Evolutionary conservation across 2,888 invertebrate genomes (phyloP).

Genomic region (Watsonalla cultraria): DNA sequence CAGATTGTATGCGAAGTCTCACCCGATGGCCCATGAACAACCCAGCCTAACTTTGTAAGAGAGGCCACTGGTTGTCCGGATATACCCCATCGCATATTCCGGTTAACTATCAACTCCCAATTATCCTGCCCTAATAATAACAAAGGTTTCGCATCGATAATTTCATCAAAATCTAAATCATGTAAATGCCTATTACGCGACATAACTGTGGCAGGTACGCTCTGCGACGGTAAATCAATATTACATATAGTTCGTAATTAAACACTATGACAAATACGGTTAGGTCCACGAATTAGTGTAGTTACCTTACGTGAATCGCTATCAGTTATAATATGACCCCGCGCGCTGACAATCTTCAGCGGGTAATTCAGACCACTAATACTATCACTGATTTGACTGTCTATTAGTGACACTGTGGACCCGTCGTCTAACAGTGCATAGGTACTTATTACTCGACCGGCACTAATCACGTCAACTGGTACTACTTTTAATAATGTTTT

Average conservation of each 20-base stretch:
- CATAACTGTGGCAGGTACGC: neutral
- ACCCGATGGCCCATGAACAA: neutral
- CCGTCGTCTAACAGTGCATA: neutral
- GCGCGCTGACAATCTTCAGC: neutral
- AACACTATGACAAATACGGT: no score
- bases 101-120: neutral
- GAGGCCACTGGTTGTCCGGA: neutral
- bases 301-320: neutral
- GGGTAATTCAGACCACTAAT: no score
- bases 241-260: no score
- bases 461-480: no score
- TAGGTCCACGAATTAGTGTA: no score
- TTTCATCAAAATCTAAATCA: neutral
- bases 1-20: no score
- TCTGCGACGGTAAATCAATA: neutral
- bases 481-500: no score
- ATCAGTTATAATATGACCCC: neutral
- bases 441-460: no score
- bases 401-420: neutral
- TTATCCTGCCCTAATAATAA: neutral
- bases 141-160: neutral
- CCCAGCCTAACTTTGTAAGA: slow-evolving; percentile 1
- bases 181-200: neutral
- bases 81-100: neutral
- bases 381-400: neutral